These are phyloP conservation scores for Leuciscus waleckii DNA, from an alignment of 2,797 vertebrate species.

Conservation along the genomic window DNA sequence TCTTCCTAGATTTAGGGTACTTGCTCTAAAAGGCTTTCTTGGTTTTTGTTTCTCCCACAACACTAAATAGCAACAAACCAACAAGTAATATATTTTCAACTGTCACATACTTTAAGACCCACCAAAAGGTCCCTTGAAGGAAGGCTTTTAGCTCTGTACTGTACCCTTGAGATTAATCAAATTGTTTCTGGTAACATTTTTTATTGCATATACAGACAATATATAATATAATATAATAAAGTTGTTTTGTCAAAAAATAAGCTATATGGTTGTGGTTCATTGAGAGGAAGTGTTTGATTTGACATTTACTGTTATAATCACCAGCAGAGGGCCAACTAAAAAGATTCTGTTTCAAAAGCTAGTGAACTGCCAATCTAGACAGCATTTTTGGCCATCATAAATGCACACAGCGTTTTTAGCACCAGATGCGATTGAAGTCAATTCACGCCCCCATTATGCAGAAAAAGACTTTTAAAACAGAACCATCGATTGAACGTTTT, in stretches of 20 bases:
- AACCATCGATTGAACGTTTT: background rate
- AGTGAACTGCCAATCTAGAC: background rate
- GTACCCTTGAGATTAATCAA: background rate
- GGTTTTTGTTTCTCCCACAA: background rate
- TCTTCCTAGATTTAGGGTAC: background rate
- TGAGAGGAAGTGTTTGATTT: constrained; percentile 13
- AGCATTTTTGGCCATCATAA: background rate
- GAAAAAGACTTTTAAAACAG: background rate
- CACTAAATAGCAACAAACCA: background rate
- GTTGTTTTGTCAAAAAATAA: background rate
- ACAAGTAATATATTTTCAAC: background rate
- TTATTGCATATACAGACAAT: no score
- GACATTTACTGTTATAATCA: background rate
- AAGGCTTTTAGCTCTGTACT: background rate
- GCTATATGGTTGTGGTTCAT: background rate
- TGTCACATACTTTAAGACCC: background rate
- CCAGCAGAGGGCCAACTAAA: constrained; percentile 31
- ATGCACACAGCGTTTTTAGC: background rate
- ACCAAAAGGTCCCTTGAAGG: background rate
- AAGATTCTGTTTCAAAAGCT: background rate
- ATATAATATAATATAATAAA: no score
- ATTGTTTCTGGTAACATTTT: background rate
- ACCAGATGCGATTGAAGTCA: background rate
- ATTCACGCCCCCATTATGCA: background rate
- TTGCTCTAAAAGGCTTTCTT: background rate